Base-by-base conservation (phyloP, 2,113 vertebrate genomes). In the Psilopogon haemacephalus region DNA sequence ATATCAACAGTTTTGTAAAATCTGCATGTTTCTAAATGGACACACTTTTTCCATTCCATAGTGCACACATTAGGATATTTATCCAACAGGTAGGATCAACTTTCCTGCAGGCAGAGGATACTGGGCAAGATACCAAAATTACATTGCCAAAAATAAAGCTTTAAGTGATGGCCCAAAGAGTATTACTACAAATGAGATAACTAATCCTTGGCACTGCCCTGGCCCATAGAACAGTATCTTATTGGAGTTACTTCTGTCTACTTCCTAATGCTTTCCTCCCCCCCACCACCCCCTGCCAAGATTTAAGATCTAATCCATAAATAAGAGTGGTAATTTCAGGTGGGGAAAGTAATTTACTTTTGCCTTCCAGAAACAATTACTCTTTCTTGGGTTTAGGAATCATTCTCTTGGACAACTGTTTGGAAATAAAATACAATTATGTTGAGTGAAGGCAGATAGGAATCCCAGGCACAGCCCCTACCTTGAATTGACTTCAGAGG, bases 151-250 rank as follows among this genome's bases (percentile, higher is more conserved):
- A 90, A 88, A 89, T 73, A 91, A 89, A 85, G 23, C 55, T 82
- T 59, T 33, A 86, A 56, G 84, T 62, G 40, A 50, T 55, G 89
- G 26, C 21, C 44, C 73, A 78, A 78, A 38, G 2, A 56, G 54
- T 28, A 86, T 96, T 94, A 90, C 40, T 55, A 59, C 88, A 94
- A 90, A 88, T 52, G 37, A 88, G 65, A 24, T 71, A 85, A 86
- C 56, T 72, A 85, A 83, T 93, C 75, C 68, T 85, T 59, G 11
- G 67, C 63, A 87, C 24, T 40, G 54, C 16, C 52, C 70, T 62
- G n/a, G 48, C 12, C 8, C 1, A 42, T 21, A 69, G 56, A 7
- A 75, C 8, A 21, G 15, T 20, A n/a, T 64, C 76, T 63, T 64
- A 74, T 9, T 54, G 16, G 35, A 81, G 65, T 84, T 92, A 96